These are phyloP conservation scores for Achroia grisella DNA, from an alignment of 1,140 invertebrate genomes.

Conservation along the genomic window DNA sequence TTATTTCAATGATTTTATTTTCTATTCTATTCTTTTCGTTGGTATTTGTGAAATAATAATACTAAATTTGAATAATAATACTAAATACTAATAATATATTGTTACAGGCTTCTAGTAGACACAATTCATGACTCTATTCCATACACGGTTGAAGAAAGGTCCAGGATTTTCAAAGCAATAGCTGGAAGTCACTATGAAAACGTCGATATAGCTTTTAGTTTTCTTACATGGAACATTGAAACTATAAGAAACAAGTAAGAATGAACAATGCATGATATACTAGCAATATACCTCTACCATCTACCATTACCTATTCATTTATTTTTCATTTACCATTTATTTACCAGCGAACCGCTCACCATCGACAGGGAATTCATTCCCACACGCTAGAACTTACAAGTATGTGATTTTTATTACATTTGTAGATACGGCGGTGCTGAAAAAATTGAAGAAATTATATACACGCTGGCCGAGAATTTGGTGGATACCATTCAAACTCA, in stretches of 20 bases:
- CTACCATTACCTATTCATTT: too few species aligned
- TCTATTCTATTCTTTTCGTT: too few species aligned
- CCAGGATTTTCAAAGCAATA: conserved; percentile 39
- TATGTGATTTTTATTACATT: too few species aligned
- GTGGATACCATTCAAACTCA: background rate
- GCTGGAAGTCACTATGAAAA: conserved; percentile 29
- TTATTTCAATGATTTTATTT: too few species aligned
- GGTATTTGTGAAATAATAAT: too few species aligned
- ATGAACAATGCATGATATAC: too few species aligned
- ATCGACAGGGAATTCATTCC: too few species aligned
- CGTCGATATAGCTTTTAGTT: conserved; percentile 26
- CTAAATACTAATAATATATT: too few species aligned
- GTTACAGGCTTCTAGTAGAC: conserved; percentile 30
- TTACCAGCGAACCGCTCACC: too few species aligned
- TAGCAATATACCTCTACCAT: too few species aligned
- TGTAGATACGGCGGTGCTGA: conserved; percentile 42
- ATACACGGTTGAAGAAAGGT: conserved; percentile 35
- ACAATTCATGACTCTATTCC: conserved; percentile 29
- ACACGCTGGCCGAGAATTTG: conserved; percentile 31
- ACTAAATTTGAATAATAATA: too few species aligned
- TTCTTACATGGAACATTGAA: conserved; percentile 20
- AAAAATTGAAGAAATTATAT: conserved; percentile 40
- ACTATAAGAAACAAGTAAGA: conserved; percentile 44
- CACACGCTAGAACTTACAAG: too few species aligned
- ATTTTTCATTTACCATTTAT: conserved; percentile 4